Conservation (phyloP, 2,888 invertebrate species). For the Noctua janthe region DNA sequence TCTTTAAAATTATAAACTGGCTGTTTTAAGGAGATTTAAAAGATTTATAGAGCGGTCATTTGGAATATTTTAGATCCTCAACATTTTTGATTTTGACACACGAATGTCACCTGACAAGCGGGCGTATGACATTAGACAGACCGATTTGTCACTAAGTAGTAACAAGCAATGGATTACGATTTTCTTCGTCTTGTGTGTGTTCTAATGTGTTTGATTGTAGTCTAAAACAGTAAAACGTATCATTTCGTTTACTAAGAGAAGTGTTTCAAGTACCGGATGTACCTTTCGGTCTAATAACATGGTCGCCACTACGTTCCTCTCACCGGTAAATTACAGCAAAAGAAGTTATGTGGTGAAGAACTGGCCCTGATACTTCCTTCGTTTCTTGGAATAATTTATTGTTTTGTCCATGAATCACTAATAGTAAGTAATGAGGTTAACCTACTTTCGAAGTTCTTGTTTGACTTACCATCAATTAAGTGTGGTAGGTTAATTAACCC, state of each 20-base stretch:
- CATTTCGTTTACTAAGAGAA: background rate
- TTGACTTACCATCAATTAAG: conserved; percentile 10
- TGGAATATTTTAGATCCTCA: background rate
- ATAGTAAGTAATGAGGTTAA: conserved; percentile 31
- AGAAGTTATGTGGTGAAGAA: conserved; percentile 58
- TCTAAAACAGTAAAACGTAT: background rate
- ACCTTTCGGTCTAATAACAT: conserved; percentile 29
- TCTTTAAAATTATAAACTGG: background rate
- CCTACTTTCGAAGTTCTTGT: conserved; percentile 8
- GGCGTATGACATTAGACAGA: too few species aligned
- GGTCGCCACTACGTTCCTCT: conserved; percentile 38
- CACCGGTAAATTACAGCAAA: conserved; percentile 41
- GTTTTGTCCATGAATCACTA: conserved; percentile 25
- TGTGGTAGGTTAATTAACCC: too few species aligned
- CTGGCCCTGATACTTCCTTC: conserved; percentile 41
- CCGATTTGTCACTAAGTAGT: too few species aligned
- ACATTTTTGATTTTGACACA: too few species aligned
- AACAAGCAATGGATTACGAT: too few species aligned
- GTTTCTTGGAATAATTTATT: conserved; percentile 41
- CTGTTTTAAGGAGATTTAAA: background rate
- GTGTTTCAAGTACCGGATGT: background rate
- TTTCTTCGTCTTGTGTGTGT: too few species aligned
- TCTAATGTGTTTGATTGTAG: too few species aligned
- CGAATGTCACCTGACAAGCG: too few species aligned
- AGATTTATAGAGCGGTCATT: too few species aligned